A percentile compares a stretch with the other conserved stretches of the same genome.
Conservation (phyloP, 2,113 vertebrate genomes). For the Drymodes brunneopygia region DNA sequence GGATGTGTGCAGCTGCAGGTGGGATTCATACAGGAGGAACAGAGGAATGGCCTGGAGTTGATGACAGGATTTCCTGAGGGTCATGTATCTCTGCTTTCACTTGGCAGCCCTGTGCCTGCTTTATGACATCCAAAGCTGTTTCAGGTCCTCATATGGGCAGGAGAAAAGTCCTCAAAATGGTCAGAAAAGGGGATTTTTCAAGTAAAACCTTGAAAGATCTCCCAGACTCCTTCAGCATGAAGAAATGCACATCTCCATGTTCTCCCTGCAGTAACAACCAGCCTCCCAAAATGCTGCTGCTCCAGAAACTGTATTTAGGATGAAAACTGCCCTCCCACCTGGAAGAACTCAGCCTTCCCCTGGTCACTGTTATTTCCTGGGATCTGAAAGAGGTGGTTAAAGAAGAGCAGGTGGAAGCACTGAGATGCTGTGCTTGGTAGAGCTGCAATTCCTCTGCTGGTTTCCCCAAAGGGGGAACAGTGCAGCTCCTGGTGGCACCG, state of each 20-base stretch:
- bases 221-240: not conserved
- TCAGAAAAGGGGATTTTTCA: not conserved
- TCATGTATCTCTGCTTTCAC: not conserved
- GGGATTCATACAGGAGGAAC: not conserved
- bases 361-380: not conserved
- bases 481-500: fast-evolving
- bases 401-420: not conserved
- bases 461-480: not conserved
- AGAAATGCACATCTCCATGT: not conserved
- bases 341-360: not conserved
- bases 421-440: not conserved
- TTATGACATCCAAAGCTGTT: not conserved
- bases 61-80: not conserved
- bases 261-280: not conserved
- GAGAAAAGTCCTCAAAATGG: not conserved
- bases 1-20: not conserved
- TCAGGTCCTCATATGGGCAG: not conserved
- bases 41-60: not conserved
- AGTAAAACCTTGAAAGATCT: not conserved
- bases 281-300: not conserved
- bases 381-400: not conserved
- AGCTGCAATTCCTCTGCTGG: not conserved
- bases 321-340: not conserved
- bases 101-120: not conserved
- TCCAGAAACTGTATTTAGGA: not conserved